These are phyloP conservation scores for Tipula confusa DNA, from an alignment of 2,888 invertebrate species.

Conservation along the genomic window DNA sequence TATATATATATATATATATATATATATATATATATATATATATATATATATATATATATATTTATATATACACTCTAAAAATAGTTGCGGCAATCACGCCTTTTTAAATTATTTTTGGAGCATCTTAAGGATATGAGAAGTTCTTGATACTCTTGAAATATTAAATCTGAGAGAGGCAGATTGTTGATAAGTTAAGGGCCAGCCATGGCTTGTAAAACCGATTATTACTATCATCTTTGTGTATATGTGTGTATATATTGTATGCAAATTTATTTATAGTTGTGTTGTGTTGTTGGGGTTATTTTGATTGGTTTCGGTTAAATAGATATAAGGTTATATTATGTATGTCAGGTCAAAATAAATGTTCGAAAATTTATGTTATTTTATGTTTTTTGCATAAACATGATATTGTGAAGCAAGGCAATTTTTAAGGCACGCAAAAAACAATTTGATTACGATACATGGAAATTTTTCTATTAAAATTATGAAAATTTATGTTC, in stretches of 20 bases:
- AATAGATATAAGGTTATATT: not conserved
- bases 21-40: too few species aligned
- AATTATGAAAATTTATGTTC: not conserved
- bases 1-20: too few species aligned
- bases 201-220: too few species aligned
- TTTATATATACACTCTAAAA: too few species aligned
- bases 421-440: not conserved
- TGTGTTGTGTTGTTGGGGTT: not conserved
- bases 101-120: too few species aligned
- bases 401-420: not conserved
- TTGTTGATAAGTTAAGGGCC: too few species aligned
- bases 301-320: not conserved
- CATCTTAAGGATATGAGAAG: too few species aligned
- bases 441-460: not conserved
- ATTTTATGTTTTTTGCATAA: not conserved
- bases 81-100: too few species aligned
- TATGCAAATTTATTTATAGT: not conserved
- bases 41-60: too few species aligned
- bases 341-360: conserved; percentile 6
- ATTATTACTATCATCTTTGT: too few species aligned
- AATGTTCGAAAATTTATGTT: not conserved
- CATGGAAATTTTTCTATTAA: not conserved
- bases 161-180: too few species aligned
- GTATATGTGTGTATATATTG: not conserved
- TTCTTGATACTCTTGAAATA: too few species aligned